Evolutionary conservation across 2,888 invertebrate genomes (phyloP).

Genomic region (Nemurella pictetii): DNA sequence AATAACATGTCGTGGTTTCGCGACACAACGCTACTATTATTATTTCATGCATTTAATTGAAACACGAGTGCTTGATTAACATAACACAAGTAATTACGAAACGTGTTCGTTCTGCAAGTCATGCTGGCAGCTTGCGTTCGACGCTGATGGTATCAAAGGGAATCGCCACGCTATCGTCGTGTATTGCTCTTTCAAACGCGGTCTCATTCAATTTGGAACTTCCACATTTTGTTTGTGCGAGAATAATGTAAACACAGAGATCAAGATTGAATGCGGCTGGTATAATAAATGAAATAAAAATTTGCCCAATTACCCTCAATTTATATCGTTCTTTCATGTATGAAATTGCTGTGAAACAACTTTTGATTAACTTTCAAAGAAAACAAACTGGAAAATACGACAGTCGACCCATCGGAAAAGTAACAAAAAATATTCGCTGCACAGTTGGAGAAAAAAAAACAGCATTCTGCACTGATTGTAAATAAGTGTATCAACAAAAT

Average conservation of each 20-base stretch:
- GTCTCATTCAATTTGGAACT: background rate
- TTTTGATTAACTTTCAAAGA: conserved; percentile 1
- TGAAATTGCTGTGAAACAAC: conserved; percentile 5
- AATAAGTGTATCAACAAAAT: background rate
- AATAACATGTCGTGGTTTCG: background rate
- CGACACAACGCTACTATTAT: background rate
- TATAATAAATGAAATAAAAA: conserved; percentile 4
- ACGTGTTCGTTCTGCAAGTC: background rate
- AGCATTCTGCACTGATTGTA: background rate
- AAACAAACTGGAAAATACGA: background rate
- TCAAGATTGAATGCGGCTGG: conserved; percentile 6
- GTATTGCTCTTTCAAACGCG: background rate
- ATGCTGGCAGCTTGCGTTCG: background rate
- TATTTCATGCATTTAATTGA: background rate
- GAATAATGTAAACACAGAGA: background rate
- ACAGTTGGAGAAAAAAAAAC: background rate
- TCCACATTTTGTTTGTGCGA: background rate
- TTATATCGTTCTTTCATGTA: background rate
- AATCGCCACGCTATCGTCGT: background rate
- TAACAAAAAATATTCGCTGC: background rate
- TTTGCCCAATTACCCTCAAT: background rate
- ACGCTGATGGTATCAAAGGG: background rate
- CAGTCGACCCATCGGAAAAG: background rate
- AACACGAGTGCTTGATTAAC: background rate
- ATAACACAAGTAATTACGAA: background rate